These are phyloP conservation scores for Drosophila pandora DNA, from an alignment of 1,140 invertebrate species.

Conservation along the genomic window DNA sequence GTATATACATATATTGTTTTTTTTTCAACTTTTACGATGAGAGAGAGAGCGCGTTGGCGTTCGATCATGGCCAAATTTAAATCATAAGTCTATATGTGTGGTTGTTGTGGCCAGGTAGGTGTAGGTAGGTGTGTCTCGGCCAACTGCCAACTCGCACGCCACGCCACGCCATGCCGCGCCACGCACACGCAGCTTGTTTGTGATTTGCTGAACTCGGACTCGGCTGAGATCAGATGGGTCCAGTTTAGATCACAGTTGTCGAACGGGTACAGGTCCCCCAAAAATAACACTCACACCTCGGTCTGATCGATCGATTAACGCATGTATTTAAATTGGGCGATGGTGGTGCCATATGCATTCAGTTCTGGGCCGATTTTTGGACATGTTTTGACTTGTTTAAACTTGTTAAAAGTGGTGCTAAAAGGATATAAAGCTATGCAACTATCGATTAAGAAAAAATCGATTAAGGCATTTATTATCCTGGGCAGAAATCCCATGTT, in stretches of 20 bases:
- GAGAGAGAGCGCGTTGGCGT: constrained; percentile 42
- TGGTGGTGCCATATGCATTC: constrained; percentile 36
- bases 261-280: constrained; percentile 68
- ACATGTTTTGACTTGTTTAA: too few species aligned
- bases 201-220: constrained; percentile 8
- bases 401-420: too few species aligned
- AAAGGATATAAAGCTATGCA: too few species aligned
- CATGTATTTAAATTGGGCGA: constrained; percentile 63
- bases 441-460: too few species aligned
- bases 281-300: constrained; percentile 34
- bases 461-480: too few species aligned
- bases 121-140: constrained; percentile 72
- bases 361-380: constrained; percentile 4
- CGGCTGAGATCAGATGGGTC: constrained; percentile 20
- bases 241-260: constrained; percentile 51
- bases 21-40: constrained; percentile 62
- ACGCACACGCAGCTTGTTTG: constrained; percentile 57
- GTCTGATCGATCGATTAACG: constrained; percentile 37
- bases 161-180: constrained; percentile 24
- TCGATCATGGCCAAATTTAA: constrained; percentile 77
- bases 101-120: too few species aligned
- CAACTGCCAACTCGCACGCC: constrained; percentile 53
- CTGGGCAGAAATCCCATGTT: too few species aligned
- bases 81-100: constrained; percentile 5
- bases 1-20: too few species aligned